A percentile compares a stretch with the other conserved stretches of the same genome.
Conservation (phyloP, 2,113 vertebrate species). For the Pavo muticus region DNA sequence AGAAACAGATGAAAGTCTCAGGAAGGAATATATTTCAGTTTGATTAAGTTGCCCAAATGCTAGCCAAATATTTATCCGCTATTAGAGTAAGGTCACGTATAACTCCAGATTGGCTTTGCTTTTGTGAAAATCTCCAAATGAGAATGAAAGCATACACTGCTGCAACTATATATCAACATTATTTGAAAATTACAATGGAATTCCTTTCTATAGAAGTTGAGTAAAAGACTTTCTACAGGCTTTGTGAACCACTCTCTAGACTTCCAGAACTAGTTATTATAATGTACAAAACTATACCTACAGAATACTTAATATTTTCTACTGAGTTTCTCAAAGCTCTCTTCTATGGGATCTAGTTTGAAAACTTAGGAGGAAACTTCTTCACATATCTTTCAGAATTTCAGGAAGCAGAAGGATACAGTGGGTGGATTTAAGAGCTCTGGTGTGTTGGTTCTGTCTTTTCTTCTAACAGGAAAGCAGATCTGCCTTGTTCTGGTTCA, state of each 20-base stretch:
- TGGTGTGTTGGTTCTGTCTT: not conserved
- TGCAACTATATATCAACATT: rapidly evolving
- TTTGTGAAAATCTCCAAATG: not conserved
- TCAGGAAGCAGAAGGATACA: not conserved
- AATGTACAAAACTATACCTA: rapidly evolving
- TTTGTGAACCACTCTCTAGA: not conserved
- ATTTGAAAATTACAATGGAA: not conserved
- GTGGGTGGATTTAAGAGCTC: not conserved
- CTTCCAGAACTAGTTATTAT: rapidly evolving
- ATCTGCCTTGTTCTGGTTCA: not conserved
- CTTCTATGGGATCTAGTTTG: not conserved
- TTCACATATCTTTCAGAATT: not conserved
- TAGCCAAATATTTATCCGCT: not conserved
- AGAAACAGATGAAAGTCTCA: not conserved
- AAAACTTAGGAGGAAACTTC: not conserved
- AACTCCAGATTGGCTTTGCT: not conserved
- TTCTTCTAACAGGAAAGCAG: not conserved
- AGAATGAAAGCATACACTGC: not conserved
- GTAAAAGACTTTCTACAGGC: not conserved
- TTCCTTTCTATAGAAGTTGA: not conserved
- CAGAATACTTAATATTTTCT: not conserved
- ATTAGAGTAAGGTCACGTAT: not conserved
- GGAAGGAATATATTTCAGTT: not conserved
- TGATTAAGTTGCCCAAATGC: not conserved
- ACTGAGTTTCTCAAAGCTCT: not conserved